phyloP scores from a whole-genome alignment of 2,888 invertebrate genomes.

The Lottia scabra region DNA sequence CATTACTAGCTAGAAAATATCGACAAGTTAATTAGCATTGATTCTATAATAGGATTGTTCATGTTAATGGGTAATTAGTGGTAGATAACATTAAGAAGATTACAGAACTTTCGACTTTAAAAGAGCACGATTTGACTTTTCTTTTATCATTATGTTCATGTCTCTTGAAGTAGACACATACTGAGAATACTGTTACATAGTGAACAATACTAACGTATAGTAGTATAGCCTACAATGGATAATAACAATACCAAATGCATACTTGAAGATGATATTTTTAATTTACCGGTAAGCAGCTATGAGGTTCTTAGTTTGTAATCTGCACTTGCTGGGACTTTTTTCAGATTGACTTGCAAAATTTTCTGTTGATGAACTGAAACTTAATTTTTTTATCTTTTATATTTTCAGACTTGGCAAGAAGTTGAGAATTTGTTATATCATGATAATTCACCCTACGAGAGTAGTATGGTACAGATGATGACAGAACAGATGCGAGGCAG shows the following conservation, averaged over 20 bases:
- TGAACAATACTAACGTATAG: too few species aligned
- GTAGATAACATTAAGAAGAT: constrained; percentile 1
- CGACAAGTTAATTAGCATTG: not conserved
- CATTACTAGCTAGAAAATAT: not conserved
- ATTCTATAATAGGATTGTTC: constrained; percentile 1
- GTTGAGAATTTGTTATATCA: constrained; percentile 59
- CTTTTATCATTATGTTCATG: too few species aligned
- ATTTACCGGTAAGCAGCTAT: not conserved
- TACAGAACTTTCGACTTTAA: not conserved
- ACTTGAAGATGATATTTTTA: not conserved
- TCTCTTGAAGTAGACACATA: too few species aligned
- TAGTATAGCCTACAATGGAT: too few species aligned
- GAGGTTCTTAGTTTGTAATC: too few species aligned
- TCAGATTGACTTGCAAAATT: too few species aligned
- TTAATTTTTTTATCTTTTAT: constrained; percentile 12
- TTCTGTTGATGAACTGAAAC: too few species aligned
- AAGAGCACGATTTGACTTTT: not conserved
- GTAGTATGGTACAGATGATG: constrained; percentile 51
- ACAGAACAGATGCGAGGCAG: constrained; percentile 34
- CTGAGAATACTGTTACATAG: too few species aligned
- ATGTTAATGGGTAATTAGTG: not conserved
- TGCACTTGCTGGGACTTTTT: too few species aligned
- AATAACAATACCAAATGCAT: too few species aligned
- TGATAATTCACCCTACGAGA: constrained; percentile 58
- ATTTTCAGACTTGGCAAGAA: constrained; percentile 60